Evolutionary conservation across 1,140 invertebrate genomes (phyloP).

Genomic region (Diuraphis noxia): DNA sequence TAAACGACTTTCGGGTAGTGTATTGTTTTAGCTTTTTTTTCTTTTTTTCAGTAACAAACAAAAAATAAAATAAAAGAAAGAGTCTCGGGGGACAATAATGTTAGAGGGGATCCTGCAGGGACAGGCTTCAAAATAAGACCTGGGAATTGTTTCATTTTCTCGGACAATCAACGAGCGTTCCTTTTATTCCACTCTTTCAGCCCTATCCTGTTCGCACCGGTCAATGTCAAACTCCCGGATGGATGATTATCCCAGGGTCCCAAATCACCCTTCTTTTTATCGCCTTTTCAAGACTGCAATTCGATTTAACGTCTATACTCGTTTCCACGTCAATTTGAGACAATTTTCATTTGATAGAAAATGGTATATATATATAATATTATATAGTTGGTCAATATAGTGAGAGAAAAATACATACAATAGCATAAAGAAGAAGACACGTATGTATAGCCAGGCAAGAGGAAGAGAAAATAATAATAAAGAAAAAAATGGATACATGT

Average conservation of each 20-base stretch:
- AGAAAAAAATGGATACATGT: conserved; percentile 16
- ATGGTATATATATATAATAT: not conserved
- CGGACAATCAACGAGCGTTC: conserved; percentile 56
- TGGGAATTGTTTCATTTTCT: conserved; percentile 58
- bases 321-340: conserved; percentile 48
- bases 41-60: conserved; percentile 36
- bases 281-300: conserved; percentile 45
- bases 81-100: conserved; percentile 32
- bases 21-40: conserved; percentile 53
- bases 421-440: not conserved
- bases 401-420: not conserved
- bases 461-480: conserved; percentile 39
- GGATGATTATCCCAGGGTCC: conserved; percentile 42
- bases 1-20: conserved; percentile 52
- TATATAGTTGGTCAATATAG: not conserved
- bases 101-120: conserved; percentile 33
- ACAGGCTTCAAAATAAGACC: conserved; percentile 56
- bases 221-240: conserved; percentile 50
- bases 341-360: conserved; percentile 50
- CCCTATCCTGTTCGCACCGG: conserved; percentile 44
- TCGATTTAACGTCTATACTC: conserved; percentile 43
- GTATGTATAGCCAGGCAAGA: not conserved
- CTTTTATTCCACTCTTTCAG: conserved; percentile 54
- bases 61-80: conserved; percentile 47
- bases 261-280: conserved; percentile 48